Evolutionary conservation across 2,113 vertebrate genomes (phyloP).

Genomic region (Paramisgurnus dabryanus): DNA sequence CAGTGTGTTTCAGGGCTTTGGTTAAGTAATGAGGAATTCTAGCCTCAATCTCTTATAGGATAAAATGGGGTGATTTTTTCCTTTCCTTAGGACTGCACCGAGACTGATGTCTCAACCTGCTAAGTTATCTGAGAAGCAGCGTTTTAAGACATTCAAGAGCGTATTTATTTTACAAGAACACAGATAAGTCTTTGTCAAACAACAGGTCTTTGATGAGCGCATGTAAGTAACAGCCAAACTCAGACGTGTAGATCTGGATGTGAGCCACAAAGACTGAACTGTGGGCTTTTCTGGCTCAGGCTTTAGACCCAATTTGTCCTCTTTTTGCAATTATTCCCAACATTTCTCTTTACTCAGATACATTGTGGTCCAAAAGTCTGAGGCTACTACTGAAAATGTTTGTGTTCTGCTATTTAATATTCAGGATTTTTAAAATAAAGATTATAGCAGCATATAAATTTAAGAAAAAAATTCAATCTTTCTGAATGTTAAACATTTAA

Average conservation of each 20-base stretch:
- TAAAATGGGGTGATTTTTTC: constrained; percentile 12
- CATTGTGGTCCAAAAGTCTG: background rate
- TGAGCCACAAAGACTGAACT: background rate
- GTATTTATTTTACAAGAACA: constrained; percentile 17
- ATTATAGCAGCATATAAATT: no score
- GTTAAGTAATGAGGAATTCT: constrained; percentile 57
- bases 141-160: background rate
- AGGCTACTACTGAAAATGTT: background rate
- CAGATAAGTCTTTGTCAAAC: constrained; percentile 17
- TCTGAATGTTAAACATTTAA: no score
- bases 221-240: background rate
- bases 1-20: constrained; percentile 51
- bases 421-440: no score
- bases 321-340: background rate
- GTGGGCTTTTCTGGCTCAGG: background rate
- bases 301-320: background rate
- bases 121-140: constrained; percentile 5
- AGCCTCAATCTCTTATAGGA: constrained; percentile 39
- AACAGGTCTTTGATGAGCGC: background rate
- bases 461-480: no score
- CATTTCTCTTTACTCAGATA: background rate
- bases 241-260: background rate
- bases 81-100: background rate
- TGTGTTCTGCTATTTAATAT: background rate
- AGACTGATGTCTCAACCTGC: constrained; percentile 36